Percentiles rank a stretch among this genome's conserved stretches.
phyloP scores from a whole-genome alignment of 2,113 vertebrate genomes.

The Serinus canaria region DNA sequence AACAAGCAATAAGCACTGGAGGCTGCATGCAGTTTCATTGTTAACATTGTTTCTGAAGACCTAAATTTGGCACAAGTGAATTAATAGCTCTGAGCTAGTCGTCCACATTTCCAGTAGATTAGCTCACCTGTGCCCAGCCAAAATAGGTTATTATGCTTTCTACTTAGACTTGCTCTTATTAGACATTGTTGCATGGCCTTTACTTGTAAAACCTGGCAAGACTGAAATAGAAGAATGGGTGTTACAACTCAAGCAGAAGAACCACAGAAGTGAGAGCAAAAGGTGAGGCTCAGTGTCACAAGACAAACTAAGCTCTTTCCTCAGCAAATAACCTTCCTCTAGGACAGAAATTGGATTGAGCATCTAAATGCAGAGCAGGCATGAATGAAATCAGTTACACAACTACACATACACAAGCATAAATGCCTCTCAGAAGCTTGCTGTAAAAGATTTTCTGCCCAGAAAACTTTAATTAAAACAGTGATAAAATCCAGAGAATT shows the following conservation, averaged over 20 bases:
- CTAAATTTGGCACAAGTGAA: not conserved
- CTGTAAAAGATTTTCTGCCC: not conserved
- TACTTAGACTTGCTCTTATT: not conserved
- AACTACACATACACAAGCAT: not conserved
- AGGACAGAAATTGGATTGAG: not conserved
- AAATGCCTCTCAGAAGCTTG: not conserved
- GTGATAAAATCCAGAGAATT: not conserved
- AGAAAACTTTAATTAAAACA: not conserved
- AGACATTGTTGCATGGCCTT: not conserved
- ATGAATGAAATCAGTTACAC: not conserved
- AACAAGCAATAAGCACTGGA: not conserved
- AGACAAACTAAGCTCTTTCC: not conserved
- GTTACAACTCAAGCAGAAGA: not conserved
- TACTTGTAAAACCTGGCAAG: not conserved
- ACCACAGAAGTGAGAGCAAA: not conserved
- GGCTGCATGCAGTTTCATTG: not conserved
- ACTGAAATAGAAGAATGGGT: not conserved
- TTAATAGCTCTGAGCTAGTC: not conserved
- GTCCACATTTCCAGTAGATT: not conserved
- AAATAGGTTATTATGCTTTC: not conserved
- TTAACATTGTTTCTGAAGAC: not conserved
- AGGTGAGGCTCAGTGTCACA: not conserved
- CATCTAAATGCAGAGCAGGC: not conserved
- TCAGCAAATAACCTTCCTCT: not conserved
- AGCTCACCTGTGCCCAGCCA: not conserved